Evolutionary conservation across 2,797 vertebrate species (phyloP).

Genomic region (Simalia tracyae): DNA sequence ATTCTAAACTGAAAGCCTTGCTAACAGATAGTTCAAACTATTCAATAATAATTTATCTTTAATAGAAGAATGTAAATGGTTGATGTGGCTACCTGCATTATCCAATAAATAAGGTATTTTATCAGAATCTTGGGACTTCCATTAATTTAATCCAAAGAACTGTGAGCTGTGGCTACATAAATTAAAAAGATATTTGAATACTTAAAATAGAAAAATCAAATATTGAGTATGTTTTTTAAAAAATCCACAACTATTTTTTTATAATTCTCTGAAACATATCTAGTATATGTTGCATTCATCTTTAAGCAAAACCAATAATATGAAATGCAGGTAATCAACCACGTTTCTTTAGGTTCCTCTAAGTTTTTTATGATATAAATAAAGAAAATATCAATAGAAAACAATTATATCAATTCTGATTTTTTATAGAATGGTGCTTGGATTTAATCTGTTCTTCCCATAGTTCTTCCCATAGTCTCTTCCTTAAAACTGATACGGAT

Average conservation of each 20-base stretch:
- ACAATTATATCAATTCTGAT: not conserved
- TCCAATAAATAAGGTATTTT: not conserved
- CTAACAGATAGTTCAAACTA: not conserved
- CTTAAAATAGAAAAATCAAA: not conserved
- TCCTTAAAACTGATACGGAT: not conserved
- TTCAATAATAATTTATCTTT: not conserved
- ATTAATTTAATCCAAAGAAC: constrained; percentile 3
- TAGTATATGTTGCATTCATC: not conserved
- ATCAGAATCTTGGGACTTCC: not conserved
- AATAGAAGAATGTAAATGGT: not conserved
- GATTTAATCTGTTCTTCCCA: not conserved
- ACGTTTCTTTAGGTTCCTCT: not conserved
- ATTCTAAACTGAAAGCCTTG: constrained; percentile 4
- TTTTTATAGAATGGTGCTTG: not conserved
- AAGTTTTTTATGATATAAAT: not conserved
- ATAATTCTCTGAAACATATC: not conserved
- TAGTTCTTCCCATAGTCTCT: not conserved
- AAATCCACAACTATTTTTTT: not conserved
- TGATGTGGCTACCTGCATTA: not conserved
- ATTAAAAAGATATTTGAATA: not conserved
- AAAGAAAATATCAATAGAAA: not conserved
- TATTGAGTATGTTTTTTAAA: not conserved
- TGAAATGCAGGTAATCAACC: not conserved
- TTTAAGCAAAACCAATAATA: not conserved
- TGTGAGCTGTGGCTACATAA: not conserved